Percentiles rank a stretch among this genome's conserved stretches.
Conservation (phyloP, 1,140 invertebrate genomes). For the Zeugodacus cucurbitae region DNA sequence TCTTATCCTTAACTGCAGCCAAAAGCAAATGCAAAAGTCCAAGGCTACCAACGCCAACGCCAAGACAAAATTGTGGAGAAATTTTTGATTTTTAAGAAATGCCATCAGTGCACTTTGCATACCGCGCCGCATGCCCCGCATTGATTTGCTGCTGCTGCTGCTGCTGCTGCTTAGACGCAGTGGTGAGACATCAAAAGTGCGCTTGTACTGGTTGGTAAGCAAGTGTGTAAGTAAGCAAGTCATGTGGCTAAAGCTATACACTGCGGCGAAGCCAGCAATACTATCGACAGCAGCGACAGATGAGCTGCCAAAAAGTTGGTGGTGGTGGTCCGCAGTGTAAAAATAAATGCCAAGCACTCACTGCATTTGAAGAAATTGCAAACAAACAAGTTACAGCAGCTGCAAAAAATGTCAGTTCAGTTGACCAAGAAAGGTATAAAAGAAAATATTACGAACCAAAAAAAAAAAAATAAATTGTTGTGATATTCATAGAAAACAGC, state of each 20-base stretch:
- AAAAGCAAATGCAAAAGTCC: not conserved
- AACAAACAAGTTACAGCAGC: slow-evolving; percentile 18
- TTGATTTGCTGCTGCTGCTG: slow-evolving; percentile 10
- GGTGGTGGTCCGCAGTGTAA: not conserved
- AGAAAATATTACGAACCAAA: not conserved
- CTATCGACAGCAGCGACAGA: not conserved
- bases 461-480: not conserved
- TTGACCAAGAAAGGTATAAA: not conserved
- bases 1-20: not conserved
- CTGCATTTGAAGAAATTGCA: slow-evolving; percentile 26
- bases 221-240: not conserved
- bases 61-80: slow-evolving; percentile 18
- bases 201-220: not conserved
- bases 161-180: not conserved
- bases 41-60: not conserved
- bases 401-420: not conserved
- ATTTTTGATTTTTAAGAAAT: slow-evolving; percentile 40
- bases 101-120: not conserved
- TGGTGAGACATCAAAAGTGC: not conserved
- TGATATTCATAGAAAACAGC: slow-evolving; percentile 11
- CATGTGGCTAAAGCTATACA: not conserved
- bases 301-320: slow-evolving; percentile 35
- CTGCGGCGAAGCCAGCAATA: not conserved
- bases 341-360: slow-evolving; percentile 9
- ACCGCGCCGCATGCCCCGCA: not conserved